A percentile compares a stretch with the other conserved stretches of the same genome.
Evolutionary conservation across 1,140 invertebrate species (phyloP).

Genomic region (Portunus trituberculatus): DNA sequence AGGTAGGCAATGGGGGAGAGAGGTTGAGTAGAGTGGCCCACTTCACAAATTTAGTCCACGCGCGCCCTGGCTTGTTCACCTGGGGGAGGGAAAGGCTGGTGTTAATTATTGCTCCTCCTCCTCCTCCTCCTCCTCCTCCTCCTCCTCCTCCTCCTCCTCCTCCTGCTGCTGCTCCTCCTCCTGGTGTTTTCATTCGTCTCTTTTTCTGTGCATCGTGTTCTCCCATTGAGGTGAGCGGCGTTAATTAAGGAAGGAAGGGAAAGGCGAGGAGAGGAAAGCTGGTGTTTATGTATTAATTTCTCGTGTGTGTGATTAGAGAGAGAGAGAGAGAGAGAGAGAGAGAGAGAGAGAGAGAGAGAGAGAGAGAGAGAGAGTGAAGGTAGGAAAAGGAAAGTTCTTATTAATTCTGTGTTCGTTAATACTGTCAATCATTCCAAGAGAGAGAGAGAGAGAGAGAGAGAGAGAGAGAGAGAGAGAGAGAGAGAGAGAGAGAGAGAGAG

Average conservation of each 20-base stretch:
- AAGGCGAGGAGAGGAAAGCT: too few species aligned
- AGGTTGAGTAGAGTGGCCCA: background rate
- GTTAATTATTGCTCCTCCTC: background rate
- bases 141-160: background rate
- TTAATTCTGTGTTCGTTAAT: too few species aligned
- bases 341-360: too few species aligned
- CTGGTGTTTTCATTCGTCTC: background rate
- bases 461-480: too few species aligned
- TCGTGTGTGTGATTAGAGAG: too few species aligned
- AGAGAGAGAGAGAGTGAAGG: too few species aligned
- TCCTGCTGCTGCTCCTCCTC: background rate
- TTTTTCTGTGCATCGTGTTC: background rate
- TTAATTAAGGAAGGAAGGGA: background rate
- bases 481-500: too few species aligned
- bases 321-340: too few species aligned
- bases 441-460: too few species aligned
- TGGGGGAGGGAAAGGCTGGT: background rate
- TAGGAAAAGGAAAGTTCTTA: too few species aligned
- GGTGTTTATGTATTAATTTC: too few species aligned
- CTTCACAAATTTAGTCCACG: conserved; percentile 21
- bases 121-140: background rate
- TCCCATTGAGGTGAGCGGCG: background rate
- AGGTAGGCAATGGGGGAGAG: background rate
- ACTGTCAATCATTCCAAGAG: too few species aligned
- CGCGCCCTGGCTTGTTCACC: background rate